These are phyloP conservation scores for Eumeta japonica DNA, from an alignment of 1,140 invertebrate genomes.

Conservation along the genomic window DNA sequence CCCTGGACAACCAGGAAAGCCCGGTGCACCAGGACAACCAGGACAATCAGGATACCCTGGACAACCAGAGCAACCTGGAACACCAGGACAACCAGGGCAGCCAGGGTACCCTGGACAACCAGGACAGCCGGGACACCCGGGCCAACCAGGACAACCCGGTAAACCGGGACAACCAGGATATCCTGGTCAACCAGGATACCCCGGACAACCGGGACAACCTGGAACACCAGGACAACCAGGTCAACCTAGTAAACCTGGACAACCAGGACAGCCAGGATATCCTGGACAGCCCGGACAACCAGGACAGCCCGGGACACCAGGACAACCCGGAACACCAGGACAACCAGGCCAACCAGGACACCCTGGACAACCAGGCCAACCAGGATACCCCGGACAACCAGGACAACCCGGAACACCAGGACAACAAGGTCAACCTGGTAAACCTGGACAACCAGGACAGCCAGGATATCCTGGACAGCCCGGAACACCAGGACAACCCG, in stretches of 20 bases:
- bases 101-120: constrained; percentile 9
- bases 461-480: constrained; percentile 16
- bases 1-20: constrained; percentile 8
- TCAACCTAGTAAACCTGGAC: constrained; percentile 10
- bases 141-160: constrained; percentile 10
- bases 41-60: constrained; percentile 9
- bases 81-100: constrained; percentile 8
- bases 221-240: constrained; percentile 13
- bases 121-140: constrained; percentile 7
- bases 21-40: too few species aligned
- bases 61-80: constrained; percentile 8
- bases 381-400: constrained; percentile 7
- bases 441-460: constrained; percentile 12
- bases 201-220: constrained; percentile 6
- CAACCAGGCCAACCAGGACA: constrained; percentile 6
- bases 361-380: constrained; percentile 7
- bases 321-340: constrained; percentile 7
- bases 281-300: constrained; percentile 15
- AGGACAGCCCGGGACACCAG: constrained; percentile 5
- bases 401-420: constrained; percentile 9
- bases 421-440: constrained; percentile 18
- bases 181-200: constrained; percentile 7
- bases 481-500: constrained; percentile 13
- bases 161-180: constrained; percentile 9
- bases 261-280: constrained; percentile 14